phyloP scores from a whole-genome alignment of 2,797 vertebrate genomes.

The Pseudochaenichthys georgianus region DNA sequence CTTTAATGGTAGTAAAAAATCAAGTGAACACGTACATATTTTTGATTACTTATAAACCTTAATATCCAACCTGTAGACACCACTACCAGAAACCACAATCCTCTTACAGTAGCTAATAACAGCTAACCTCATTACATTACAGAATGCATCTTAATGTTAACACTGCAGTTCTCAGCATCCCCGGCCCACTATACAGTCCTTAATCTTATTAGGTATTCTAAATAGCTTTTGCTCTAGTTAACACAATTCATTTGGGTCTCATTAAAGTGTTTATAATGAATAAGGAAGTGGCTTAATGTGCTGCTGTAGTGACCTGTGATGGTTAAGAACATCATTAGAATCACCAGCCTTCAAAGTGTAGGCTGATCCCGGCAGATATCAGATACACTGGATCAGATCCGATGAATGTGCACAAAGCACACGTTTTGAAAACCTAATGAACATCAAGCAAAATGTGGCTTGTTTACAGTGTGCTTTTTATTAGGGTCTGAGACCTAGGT shows the following conservation, averaged over 20 bases:
- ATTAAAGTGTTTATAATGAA: constrained; percentile 77
- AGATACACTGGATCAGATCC: constrained; percentile 2
- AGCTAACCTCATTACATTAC: constrained; percentile 32
- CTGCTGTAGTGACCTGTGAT: constrained; percentile 68
- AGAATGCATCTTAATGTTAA: constrained; percentile 45
- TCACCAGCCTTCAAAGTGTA: constrained; percentile 67
- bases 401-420: constrained; percentile 49
- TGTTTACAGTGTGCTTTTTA: constrained; percentile 43
- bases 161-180: constrained; percentile 38
- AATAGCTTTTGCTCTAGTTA: constrained; percentile 72
- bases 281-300: constrained; percentile 65
- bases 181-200: constrained; percentile 27
- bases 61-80: constrained; percentile 26
- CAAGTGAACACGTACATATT: neutral
- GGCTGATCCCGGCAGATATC: constrained; percentile 53
- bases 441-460: constrained; percentile 36
- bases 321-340: constrained; percentile 74
- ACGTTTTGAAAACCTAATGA: constrained; percentile 38
- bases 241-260: constrained; percentile 72
- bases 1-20: neutral
- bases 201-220: constrained; percentile 56
- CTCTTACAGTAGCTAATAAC: neutral
- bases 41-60: constrained; percentile 20
- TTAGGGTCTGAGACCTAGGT: too few species aligned
- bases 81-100: neutral